These are phyloP conservation scores for Caenorhabditis doughertyi DNA, from an alignment of 2,888 invertebrate genomes.

Conservation along the genomic window DNA sequence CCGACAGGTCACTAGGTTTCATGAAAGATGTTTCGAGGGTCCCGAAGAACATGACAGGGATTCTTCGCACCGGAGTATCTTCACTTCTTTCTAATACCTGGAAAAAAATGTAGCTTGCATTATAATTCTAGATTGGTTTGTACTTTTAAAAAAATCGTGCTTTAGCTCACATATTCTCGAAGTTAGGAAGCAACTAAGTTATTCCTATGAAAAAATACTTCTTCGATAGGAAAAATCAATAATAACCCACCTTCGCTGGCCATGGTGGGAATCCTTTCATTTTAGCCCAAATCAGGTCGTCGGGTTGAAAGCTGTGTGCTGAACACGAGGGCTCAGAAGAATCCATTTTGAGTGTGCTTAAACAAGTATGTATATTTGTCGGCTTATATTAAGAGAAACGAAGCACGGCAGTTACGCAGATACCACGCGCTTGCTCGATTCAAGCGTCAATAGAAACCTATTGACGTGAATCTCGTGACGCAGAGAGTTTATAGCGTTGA, in stretches of 20 bases:
- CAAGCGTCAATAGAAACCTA: slow-evolving; percentile 9
- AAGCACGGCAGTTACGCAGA: neutral
- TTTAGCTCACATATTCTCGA: too few species aligned
- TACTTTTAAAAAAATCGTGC: too few species aligned
- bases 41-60: slow-evolving; percentile 79
- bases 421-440: slow-evolving; percentile 1
- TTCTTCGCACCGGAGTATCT: slow-evolving; percentile 70
- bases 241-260: slow-evolving; percentile 89
- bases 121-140: too few species aligned
- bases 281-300: slow-evolving; percentile 92
- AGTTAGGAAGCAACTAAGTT: too few species aligned
- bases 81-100: slow-evolving; percentile 69
- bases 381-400: neutral
- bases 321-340: slow-evolving; percentile 50
- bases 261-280: slow-evolving; percentile 97
- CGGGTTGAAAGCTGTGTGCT: slow-evolving; percentile 68
- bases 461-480: slow-evolving; percentile 6
- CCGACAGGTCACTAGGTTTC: slow-evolving; percentile 74
- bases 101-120: too few species aligned
- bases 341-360: slow-evolving; percentile 31
- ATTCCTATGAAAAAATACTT: too few species aligned
- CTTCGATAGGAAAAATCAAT: slow-evolving; percentile 17
- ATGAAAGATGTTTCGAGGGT: slow-evolving; percentile 80
- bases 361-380: neutral
- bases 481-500: too few species aligned